Conservation (phyloP, 2,797 vertebrate genomes). For the Calcarius lapponicus region DNA sequence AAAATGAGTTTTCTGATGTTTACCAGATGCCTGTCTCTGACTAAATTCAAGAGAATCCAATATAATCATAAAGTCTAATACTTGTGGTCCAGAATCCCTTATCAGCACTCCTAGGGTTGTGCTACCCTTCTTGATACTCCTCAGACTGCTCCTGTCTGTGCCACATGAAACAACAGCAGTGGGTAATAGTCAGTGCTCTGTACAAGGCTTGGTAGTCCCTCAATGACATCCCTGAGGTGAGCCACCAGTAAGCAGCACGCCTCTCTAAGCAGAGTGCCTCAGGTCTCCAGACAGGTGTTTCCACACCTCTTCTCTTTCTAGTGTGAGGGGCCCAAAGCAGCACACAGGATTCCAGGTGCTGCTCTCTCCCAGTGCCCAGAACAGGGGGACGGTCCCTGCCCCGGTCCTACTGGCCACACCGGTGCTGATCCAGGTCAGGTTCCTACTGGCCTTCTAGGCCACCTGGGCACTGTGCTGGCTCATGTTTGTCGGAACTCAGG, state of each 20-base stretch:
- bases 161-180: background rate
- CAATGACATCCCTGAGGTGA: background rate
- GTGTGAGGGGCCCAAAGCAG: background rate
- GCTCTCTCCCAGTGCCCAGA: accelerated
- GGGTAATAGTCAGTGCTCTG: background rate
- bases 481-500: background rate
- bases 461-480: background rate
- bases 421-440: background rate
- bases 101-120: background rate
- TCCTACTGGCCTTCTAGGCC: accelerated
- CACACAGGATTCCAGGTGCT: accelerated
- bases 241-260: background rate
- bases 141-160: background rate
- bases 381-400: accelerated
- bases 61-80: background rate
- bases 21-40: background rate
- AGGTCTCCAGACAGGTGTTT: background rate
- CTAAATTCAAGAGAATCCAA: background rate
- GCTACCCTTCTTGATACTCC: background rate
- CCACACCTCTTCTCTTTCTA: background rate
- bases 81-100: background rate
- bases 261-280: background rate
- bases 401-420: background rate
- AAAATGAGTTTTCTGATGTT: background rate
- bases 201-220: background rate